Evolutionary conservation across 2,888 invertebrate species (phyloP).

Genomic region (Athalia rosae): DNA sequence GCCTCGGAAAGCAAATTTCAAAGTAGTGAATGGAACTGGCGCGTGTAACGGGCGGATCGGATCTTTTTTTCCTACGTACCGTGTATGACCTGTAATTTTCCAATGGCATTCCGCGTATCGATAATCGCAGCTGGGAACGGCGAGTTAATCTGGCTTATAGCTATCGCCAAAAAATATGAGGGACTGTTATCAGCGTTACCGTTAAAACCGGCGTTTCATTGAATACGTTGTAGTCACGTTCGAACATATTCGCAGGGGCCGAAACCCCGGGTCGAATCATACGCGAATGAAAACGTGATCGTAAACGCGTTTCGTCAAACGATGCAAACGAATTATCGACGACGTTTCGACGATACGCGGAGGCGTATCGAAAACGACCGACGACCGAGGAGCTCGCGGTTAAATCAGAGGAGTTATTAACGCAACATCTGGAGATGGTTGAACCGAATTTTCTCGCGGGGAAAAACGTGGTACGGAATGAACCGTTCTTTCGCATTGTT

Average conservation of each 20-base stretch:
- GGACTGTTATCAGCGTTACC: not conserved
- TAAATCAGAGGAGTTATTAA: slow-evolving; percentile 31
- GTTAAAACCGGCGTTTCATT: too few species aligned
- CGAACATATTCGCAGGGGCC: too few species aligned
- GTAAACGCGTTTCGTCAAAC: too few species aligned
- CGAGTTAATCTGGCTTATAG: slow-evolving; percentile 1
- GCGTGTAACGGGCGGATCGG: not conserved
- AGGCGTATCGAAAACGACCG: not conserved
- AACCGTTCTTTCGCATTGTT: slow-evolving; percentile 26
- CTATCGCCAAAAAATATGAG: not conserved
- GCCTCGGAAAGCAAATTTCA: not conserved
- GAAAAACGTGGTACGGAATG: not conserved
- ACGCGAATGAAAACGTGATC: too few species aligned
- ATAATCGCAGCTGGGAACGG: slow-evolving; percentile 3
- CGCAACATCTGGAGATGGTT: slow-evolving; percentile 31
- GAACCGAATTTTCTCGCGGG: not conserved
- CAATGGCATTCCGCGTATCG: not conserved
- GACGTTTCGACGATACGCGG: too few species aligned
- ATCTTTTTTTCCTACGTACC: not conserved
- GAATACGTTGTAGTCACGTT: too few species aligned
- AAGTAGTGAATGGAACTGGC: not conserved
- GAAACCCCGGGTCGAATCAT: too few species aligned
- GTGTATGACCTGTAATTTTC: not conserved
- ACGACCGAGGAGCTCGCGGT: not conserved
- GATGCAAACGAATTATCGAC: too few species aligned